Evolutionary conservation across 2,888 invertebrate genomes (phyloP), one percentile per base, ranked within the genome.

Genomic region (Pristionchus japonicus): DNA sequence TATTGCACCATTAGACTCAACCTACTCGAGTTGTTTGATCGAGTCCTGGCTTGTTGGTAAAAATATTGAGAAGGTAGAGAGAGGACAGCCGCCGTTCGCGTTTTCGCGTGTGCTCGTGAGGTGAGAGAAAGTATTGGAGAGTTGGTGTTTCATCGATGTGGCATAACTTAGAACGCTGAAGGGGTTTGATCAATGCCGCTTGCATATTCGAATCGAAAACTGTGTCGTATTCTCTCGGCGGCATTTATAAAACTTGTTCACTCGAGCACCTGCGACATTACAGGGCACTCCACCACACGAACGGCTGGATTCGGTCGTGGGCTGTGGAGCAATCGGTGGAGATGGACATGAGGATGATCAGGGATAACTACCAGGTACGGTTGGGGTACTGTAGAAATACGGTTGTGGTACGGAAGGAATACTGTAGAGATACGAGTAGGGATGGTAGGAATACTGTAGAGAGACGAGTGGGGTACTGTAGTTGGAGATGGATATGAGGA

Each of bases 261-360:
- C n/a, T n/a, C n/a, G n/a, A n/a, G n/a, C n/a, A n/a, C n/a, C n/a
- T n/a, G n/a, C n/a, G n/a, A n/a, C n/a, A n/a, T 74, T 47, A 67
- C 47, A 88, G 91, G 31, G 91, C 91, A 2, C 85, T 91, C 7
- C 37, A 74, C 13, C 92, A 92, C 88, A 89, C 92, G 43, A 92
- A 92, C 40, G 92, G 92, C 17, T 92, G 92, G 92, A 91, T 92
- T 74, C 91, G 92, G 15, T 67, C 88, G 6, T 92, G 92, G 92
- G 90, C 91, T 0, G 84, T 92, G 77, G 90, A 92, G 87, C 91
- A 90, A 27, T 43, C 89, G 23, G 83, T 90, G 7, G 87, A 89
- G 1, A 86, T 91, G 34, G 89, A 90, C 27, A 34, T 61, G 2
- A 31, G 37, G 3, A 40, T 90, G 37, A 52, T 91, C 27, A 61